Evolutionary conservation across 2,888 invertebrate genomes (phyloP).

Genomic region (Iselma pallidipennis): DNA sequence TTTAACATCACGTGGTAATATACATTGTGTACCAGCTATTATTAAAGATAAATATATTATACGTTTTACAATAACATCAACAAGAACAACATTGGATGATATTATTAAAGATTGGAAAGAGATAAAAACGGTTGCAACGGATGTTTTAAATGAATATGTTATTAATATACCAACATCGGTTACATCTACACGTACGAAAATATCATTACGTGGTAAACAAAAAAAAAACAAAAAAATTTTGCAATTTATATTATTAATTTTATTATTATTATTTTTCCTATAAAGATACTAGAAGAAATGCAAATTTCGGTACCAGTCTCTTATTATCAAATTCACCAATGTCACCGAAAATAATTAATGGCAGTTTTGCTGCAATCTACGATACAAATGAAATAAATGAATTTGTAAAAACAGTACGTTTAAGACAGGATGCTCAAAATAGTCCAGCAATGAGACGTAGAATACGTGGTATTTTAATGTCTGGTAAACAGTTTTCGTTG

Average conservation of each 20-base stretch:
- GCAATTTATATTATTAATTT: neutral
- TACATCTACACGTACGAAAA: conserved; percentile 61
- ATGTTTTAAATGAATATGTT: conserved; percentile 68
- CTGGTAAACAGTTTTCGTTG: conserved; percentile 87
- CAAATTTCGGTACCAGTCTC: conserved; percentile 90
- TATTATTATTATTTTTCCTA: conserved; percentile 27
- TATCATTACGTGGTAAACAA: conserved; percentile 72
- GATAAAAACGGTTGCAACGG: conserved; percentile 73
- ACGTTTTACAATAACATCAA: conserved; percentile 91
- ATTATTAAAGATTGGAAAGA: conserved; percentile 87
- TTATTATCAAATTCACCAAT: conserved; percentile 92
- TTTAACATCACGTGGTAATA: conserved; percentile 82
- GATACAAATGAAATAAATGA: conserved; percentile 78
- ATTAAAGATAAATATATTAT: conserved; percentile 90
- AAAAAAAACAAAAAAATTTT: neutral
- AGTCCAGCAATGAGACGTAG: conserved; percentile 85
- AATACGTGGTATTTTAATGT: conserved; percentile 85
- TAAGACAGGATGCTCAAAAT: conserved; percentile 73
- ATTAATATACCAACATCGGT: conserved; percentile 37
- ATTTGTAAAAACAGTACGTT: conserved; percentile 65
- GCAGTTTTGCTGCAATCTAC: conserved; percentile 89
- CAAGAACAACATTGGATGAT: conserved; percentile 77
- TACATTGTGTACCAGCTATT: conserved; percentile 95
- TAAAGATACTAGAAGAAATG: conserved; percentile 80
- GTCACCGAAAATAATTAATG: conserved; percentile 96